Conservation (phyloP, 1,140 invertebrate species). For the Adoxophyes honmai region DNA sequence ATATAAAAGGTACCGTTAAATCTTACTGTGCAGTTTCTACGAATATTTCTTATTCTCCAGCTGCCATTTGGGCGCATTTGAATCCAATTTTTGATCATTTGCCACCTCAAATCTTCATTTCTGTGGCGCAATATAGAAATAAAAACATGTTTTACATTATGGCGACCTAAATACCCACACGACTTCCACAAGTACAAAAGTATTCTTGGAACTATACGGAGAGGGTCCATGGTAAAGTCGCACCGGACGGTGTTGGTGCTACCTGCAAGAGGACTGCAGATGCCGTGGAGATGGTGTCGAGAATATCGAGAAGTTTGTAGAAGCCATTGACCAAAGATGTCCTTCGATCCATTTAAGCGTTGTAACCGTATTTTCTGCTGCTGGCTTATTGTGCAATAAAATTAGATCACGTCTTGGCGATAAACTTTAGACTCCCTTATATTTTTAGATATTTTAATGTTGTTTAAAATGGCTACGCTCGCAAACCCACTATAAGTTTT, state of each 20-base stretch:
- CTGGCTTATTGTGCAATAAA: too few species aligned
- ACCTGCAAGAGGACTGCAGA: conserved; percentile 46
- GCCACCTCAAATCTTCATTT: background rate
- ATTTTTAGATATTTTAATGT: too few species aligned
- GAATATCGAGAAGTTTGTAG: conserved; percentile 30
- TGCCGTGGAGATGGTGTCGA: conserved; percentile 7
- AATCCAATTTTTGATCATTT: conserved; percentile 21
- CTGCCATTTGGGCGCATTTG: conserved; percentile 43
- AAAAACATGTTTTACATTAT: background rate
- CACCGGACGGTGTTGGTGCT: conserved; percentile 57
- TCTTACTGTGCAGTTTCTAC: conserved; percentile 34
- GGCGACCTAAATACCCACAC: background rate
- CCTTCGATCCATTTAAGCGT: too few species aligned
- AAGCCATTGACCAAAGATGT: conserved; percentile 39
- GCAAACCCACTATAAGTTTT: too few species aligned
- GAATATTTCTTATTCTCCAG: conserved; percentile 30
- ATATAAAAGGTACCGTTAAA: conserved; percentile 24
- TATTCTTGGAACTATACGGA: conserved; percentile 46
- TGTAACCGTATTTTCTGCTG: too few species aligned
- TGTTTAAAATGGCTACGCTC: too few species aligned
- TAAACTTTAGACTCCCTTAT: too few species aligned
- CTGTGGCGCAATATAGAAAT: background rate
- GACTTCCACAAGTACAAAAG: conserved; percentile 23
- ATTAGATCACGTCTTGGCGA: too few species aligned
- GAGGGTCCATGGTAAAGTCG: conserved; percentile 60